Base-by-base conservation (phyloP, 2,888 invertebrate genomes). In the Notodonta ziczac region DNA sequence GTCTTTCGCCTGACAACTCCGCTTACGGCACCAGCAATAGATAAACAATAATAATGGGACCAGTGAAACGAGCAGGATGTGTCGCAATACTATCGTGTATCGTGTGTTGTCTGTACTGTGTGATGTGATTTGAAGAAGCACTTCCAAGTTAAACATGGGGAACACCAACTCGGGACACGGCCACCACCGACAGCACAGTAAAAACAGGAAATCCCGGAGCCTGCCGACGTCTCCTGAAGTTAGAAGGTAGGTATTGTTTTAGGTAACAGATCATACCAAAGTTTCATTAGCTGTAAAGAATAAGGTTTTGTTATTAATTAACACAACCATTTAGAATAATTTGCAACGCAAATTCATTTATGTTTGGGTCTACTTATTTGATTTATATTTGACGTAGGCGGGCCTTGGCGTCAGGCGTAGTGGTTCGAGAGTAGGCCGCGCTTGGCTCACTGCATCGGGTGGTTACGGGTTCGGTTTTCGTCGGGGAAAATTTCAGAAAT, bases 201-300 rank as follows among this genome's bases (percentile, higher is more conserved):
- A 93, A 76, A 94, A 84, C 82, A 91, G 95, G 76, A 96, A 96
- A 82, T 95, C 95, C 56, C 93, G 96, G 83, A 97, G 97, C 87
- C 92, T 97, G 83, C 97, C 97, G 65, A 97, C 96, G 71, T 97
- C 97, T 61, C 97, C 96, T 77, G 96, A 96, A 94, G 95, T 96
- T 66, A 93, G 96, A 88, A 96, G 96, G 96, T 96, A 95, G 66
- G 70, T 63, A 51, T 61, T 35, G n/a, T 35, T 35, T 35, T 6
- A 35, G 6, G 5, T 35, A 6, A 35, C 35, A 35, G 35, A 35
- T 3, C 24, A 24, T 24, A 24, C 24, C 24, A 24, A 24, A 24
- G 24, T 24, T 24, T 24, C 1, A 2, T 24, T 24, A 24, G 24
- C 24, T 24, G 24, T 24, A 24, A 24, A 24, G 1, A 24, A 24